phyloP scores from a whole-genome alignment of 2,888 invertebrate species.

The Hirtodrosophila histrioides region DNA sequence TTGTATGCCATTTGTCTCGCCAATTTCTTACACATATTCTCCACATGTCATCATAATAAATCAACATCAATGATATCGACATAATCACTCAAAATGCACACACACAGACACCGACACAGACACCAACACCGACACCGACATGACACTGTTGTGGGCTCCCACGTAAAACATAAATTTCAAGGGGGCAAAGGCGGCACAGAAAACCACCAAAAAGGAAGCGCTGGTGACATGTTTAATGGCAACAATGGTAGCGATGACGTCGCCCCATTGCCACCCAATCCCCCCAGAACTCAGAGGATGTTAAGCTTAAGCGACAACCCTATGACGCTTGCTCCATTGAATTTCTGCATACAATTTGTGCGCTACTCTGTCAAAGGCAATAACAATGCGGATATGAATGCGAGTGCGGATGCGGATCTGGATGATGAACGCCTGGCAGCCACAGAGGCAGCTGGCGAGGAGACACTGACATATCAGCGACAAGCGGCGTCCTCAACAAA shows the following conservation, averaged over 20 bases:
- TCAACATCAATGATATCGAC: slow-evolving; percentile 79
- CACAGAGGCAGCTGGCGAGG: slow-evolving; percentile 35
- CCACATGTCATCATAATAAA: slow-evolving; percentile 72
- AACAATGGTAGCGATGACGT: slow-evolving; percentile 44
- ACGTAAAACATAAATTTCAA: slow-evolving; percentile 59
- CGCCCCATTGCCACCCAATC: not conserved
- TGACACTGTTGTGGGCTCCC: slow-evolving; percentile 33
- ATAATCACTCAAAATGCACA: slow-evolving; percentile 75
- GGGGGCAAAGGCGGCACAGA: slow-evolving; percentile 16
- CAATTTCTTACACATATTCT: slow-evolving; percentile 44
- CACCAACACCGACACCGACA: slow-evolving; percentile 7
- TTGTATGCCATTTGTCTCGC: slow-evolving; percentile 55
- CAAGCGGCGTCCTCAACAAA: slow-evolving; percentile 61
- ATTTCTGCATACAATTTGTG: slow-evolving; percentile 75
- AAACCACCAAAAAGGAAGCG: slow-evolving; percentile 61
- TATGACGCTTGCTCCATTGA: slow-evolving; percentile 66
- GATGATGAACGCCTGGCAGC: slow-evolving; percentile 75
- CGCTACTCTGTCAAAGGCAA: slow-evolving; percentile 55
- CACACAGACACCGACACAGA: slow-evolving; percentile 13
- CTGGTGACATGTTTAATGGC: slow-evolving; percentile 75
- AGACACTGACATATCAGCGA: slow-evolving; percentile 39
- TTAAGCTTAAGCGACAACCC: slow-evolving; percentile 55
- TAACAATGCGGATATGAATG: slow-evolving; percentile 41
- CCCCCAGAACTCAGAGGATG: slow-evolving; percentile 8
- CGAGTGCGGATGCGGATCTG: slow-evolving; percentile 20